These are phyloP conservation scores for Stigmatopora nigra DNA, from an alignment of 2,113 vertebrate genomes.

Conservation along the genomic window DNA sequence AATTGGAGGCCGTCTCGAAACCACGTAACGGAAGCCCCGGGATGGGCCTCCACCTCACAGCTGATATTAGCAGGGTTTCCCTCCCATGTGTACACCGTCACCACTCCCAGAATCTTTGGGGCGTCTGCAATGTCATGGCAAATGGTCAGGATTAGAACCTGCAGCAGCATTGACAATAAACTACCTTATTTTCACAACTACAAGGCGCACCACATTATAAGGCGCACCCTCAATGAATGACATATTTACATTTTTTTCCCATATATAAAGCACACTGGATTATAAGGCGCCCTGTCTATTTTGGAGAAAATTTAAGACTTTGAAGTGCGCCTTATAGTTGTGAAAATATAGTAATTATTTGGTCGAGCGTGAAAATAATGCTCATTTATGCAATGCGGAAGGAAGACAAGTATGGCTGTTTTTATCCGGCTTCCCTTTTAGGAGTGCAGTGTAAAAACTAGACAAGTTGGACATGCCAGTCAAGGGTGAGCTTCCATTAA, in stretches of 20 bases:
- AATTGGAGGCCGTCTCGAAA: constrained; percentile 83
- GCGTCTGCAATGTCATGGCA: constrained; percentile 71
- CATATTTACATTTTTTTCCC: no score
- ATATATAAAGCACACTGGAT: no score
- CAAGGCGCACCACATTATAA: no score
- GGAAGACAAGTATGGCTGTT: background rate
- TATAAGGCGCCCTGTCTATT: no score
- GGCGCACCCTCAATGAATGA: no score
- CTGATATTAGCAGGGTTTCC: constrained; percentile 93
- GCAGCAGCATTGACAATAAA: background rate
- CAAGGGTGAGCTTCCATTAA: background rate
- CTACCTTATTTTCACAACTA: no score
- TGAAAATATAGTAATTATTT: no score
- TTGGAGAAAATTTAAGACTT: no score
- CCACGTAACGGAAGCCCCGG: constrained; percentile 83
- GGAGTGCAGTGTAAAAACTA: background rate
- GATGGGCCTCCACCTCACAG: constrained; percentile 89
- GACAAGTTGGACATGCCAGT: background rate
- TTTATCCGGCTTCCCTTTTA: background rate
- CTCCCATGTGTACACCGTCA: constrained; percentile 89
- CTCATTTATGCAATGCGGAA: background rate
- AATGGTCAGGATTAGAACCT: background rate
- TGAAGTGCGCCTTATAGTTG: no score
- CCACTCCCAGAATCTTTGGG: constrained; percentile 83
- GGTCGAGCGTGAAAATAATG: background rate